These are phyloP conservation scores for Peromyscus attwateri DNA, from an alignment of 2,797 vertebrate genomes.

Conservation along the genomic window DNA sequence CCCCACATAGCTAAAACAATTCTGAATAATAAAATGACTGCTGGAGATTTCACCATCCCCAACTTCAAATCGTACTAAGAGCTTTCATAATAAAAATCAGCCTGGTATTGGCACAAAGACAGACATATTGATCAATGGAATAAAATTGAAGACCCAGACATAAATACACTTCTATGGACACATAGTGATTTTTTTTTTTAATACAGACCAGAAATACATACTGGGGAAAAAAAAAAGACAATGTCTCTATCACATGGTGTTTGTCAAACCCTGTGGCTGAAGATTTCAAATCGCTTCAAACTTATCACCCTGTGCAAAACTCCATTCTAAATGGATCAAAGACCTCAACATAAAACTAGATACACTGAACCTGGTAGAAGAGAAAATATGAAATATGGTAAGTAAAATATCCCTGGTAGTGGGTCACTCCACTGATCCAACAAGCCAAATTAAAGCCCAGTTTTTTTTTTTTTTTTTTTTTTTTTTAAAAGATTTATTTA, in stretches of 20 bases:
- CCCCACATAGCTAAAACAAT: background rate
- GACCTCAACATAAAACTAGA: background rate
- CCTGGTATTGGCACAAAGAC: background rate
- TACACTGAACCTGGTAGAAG: background rate
- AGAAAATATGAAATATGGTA: background rate
- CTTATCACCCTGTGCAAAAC: background rate
- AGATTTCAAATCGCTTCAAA: background rate
- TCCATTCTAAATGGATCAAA: background rate
- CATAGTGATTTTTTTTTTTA: background rate
- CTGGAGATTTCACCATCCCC: background rate
- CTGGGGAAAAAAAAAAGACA: background rate
- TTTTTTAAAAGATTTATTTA: no score
- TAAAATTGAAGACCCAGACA: background rate
- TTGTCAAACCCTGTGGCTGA: background rate
- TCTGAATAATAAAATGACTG: background rate
- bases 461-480: no score
- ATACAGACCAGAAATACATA: background rate
- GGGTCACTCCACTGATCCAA: no score
- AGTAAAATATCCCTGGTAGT: no score
- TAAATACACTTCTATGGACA: background rate
- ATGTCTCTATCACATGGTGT: background rate
- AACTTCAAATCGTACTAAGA: background rate
- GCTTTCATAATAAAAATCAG: background rate
- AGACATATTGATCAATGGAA: background rate
- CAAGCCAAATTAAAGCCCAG: no score